These are phyloP conservation scores for Natrix natrix DNA, from an alignment of 2,797 vertebrate genomes.

Conservation along the genomic window DNA sequence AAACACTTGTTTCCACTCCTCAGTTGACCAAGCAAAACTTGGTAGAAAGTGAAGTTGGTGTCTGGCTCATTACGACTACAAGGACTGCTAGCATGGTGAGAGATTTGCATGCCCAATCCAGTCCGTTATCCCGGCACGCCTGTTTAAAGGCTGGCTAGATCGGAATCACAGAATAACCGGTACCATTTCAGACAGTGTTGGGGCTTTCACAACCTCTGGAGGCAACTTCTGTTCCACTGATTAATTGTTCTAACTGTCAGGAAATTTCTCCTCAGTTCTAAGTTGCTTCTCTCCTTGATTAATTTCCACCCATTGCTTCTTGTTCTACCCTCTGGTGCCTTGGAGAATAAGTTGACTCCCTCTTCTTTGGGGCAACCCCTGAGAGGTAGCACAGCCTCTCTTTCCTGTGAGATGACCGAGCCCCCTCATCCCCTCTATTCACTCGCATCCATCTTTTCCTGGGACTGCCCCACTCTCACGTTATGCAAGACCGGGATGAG, in stretches of 20 bases:
- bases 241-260: too few species aligned
- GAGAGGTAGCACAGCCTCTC: accelerated
- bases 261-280: too few species aligned
- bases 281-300: too few species aligned
- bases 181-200: too few species aligned
- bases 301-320: too few species aligned
- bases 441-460: neutral
- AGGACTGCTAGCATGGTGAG: neutral
- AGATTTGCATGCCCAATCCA: neutral
- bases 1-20: neutral
- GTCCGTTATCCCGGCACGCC: neutral
- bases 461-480: neutral
- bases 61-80: neutral
- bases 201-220: too few species aligned
- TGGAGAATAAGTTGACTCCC: too few species aligned
- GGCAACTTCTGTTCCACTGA: too few species aligned
- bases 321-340: too few species aligned
- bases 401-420: neutral
- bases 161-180: too few species aligned
- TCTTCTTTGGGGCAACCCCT: too few species aligned
- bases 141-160: neutral
- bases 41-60: neutral
- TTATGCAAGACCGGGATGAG: neutral
- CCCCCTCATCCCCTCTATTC: neutral
- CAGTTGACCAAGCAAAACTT: neutral